A percentile compares a stretch with the other conserved stretches of the same genome.
These are phyloP conservation scores for Drosophila sproati DNA, from an alignment of 1,140 invertebrate genomes.

Conservation along the genomic window DNA sequence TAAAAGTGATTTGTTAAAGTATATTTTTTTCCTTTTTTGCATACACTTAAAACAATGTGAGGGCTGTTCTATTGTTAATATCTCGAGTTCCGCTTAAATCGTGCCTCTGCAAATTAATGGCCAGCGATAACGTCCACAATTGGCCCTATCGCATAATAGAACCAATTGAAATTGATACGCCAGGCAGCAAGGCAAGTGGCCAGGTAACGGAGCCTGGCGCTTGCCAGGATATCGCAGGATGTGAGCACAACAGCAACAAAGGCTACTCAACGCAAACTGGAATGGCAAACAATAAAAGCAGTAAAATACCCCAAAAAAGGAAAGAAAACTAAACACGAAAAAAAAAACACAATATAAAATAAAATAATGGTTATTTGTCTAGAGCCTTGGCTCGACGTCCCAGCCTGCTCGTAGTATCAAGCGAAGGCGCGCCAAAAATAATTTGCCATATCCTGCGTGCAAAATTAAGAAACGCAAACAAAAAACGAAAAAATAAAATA, in stretches of 20 bases:
- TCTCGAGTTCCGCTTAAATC: conserved; percentile 12
- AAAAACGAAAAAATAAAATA: not conserved
- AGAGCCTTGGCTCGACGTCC: not conserved
- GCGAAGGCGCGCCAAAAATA: conserved; percentile 48
- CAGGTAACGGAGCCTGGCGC: conserved; percentile 50
- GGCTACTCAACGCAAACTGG: not conserved
- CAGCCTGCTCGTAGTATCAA: not conserved
- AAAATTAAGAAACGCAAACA: conserved; percentile 2
- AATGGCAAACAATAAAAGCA: conserved; percentile 19
- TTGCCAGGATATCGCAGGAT: conserved; percentile 49
- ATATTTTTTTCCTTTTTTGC: too few species aligned
- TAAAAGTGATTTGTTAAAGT: too few species aligned
- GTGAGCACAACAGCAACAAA: conserved; percentile 4
- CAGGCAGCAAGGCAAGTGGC: conserved; percentile 4
- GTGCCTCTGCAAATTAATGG: not conserved
- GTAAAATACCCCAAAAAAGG: conserved; percentile 1
- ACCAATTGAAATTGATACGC: conserved; percentile 47
- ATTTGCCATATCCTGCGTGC: conserved; percentile 70
- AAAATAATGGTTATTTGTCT: conserved; percentile 29
- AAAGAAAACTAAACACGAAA: conserved; percentile 13
- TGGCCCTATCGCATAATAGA: conserved; percentile 35
- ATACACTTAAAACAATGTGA: not conserved
- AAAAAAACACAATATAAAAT: conserved; percentile 10
- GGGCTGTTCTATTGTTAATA: not conserved
- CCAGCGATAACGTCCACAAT: conserved; percentile 18